A percentile compares a stretch with the other conserved stretches of the same genome.
Conservation (phyloP, 2,888 invertebrate species). For the Tryphoninae sp. region DNA sequence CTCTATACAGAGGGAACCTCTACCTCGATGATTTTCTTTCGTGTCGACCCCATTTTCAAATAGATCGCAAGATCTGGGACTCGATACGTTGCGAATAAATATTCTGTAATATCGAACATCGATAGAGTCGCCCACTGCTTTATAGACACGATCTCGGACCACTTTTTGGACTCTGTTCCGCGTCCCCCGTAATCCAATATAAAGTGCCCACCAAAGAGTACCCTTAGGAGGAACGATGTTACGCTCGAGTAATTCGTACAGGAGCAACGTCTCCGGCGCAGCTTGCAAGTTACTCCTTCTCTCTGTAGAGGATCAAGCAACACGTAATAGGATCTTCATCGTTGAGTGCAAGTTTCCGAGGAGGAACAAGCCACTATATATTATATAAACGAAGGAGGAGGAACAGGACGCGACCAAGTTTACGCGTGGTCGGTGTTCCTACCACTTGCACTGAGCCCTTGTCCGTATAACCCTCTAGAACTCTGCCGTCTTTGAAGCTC, state of each 20-base stretch:
- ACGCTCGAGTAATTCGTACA: slow-evolving; percentile 18
- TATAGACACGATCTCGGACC: not conserved
- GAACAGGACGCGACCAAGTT: slow-evolving; percentile 21
- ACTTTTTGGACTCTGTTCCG: not conserved
- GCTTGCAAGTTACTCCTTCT: slow-evolving; percentile 22
- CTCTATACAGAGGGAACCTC: slow-evolving; percentile 34
- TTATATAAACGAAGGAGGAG: not conserved
- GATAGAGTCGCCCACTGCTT: not conserved
- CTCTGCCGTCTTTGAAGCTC: slow-evolving; percentile 21
- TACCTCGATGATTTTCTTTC: not conserved
- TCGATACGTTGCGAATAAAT: no score
- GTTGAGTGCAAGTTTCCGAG: slow-evolving; percentile 40
- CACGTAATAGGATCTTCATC: slow-evolving; percentile 38
- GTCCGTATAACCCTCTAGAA: slow-evolving; percentile 26
- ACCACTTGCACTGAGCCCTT: slow-evolving; percentile 23
- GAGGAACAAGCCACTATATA: slow-evolving; percentile 13
- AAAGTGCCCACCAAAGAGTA: not conserved
- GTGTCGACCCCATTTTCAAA: slow-evolving; percentile 15
- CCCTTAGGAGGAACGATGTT: slow-evolving; percentile 24
- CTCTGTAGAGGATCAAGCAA: slow-evolving; percentile 37
- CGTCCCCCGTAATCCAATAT: slow-evolving; percentile 21
- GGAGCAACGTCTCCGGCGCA: slow-evolving; percentile 5
- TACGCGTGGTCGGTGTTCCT: slow-evolving; percentile 1
- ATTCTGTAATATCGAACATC: no score
- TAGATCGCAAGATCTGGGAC: not conserved